Conservation (phyloP, 2,888 invertebrate species). For the Eupithecia pulchellata region DNA sequence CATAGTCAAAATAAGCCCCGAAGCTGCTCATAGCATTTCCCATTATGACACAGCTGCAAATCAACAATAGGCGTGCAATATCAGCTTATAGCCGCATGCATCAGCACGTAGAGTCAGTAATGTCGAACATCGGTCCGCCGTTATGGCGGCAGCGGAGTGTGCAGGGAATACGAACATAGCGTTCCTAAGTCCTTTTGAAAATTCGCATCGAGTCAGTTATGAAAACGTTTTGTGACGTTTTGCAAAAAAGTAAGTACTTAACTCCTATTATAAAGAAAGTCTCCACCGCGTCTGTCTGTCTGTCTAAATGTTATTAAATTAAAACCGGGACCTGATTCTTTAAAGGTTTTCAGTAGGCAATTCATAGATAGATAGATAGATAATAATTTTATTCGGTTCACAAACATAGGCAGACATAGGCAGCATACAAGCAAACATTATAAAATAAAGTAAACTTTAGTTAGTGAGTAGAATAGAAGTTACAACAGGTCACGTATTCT, state of each 20-base stretch:
- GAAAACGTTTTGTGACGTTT: neutral
- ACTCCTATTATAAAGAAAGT: neutral
- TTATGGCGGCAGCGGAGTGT: conserved; percentile 47
- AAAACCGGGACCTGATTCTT: no score
- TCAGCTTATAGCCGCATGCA: conserved; percentile 62
- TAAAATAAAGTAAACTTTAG: no score
- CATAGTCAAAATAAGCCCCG: neutral
- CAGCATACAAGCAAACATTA: no score
- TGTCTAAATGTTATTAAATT: neutral
- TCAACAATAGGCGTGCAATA: conserved; percentile 35
- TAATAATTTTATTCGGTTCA: no score
- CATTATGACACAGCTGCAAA: conserved; percentile 29
- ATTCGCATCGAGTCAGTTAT: neutral
- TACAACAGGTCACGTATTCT: no score
- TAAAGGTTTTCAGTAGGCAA: no score
- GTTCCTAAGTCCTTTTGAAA: conserved; percentile 5
- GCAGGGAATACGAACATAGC: conserved; percentile 10
- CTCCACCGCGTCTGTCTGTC: neutral
- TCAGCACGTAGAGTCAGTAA: conserved; percentile 67
- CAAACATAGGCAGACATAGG: no score
- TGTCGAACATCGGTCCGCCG: conserved; percentile 65
- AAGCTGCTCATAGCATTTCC: conserved; percentile 13
- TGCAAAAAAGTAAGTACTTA: neutral
- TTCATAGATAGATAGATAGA: no score
- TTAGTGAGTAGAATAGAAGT: no score